Conservation (phyloP, 1,140 invertebrate genomes). For the Aphelinus certus region DNA sequence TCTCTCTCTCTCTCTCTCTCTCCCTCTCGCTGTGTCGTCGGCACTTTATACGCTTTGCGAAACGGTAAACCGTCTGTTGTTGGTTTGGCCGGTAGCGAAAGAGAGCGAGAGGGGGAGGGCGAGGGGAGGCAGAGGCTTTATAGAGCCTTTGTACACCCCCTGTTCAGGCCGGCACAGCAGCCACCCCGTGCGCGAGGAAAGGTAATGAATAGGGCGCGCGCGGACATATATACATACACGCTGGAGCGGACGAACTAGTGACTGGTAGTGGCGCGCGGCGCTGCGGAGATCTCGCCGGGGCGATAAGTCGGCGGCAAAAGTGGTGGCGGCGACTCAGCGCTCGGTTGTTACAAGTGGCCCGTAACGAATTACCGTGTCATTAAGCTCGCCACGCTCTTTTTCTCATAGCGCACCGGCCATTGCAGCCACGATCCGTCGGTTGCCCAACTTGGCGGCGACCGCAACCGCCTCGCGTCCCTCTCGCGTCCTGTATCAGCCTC, state of each 20-base stretch:
- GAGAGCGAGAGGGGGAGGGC: constrained; percentile 45
- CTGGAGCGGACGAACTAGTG: neutral
- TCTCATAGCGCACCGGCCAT: constrained; percentile 6
- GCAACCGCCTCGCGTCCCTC: too few species aligned
- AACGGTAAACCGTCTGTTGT: constrained; percentile 9
- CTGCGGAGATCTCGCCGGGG: constrained; percentile 15
- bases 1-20: neutral
- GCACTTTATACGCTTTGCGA: constrained; percentile 16
- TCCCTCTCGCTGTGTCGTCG: neutral
- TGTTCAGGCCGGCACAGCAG: too few species aligned
- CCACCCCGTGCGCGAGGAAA: constrained; percentile 44
- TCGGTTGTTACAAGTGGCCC: constrained; percentile 50
- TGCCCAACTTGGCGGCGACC: too few species aligned
- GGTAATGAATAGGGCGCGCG: constrained; percentile 61
- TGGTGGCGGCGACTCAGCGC: constrained; percentile 7
- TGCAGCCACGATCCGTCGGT: too few species aligned
- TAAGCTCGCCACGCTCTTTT: constrained; percentile 44
- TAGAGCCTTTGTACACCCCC: constrained; percentile 5
- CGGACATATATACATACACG: neutral
- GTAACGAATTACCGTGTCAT: constrained; percentile 55
- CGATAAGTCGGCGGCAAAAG: constrained; percentile 1
- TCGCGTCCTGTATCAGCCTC: too few species aligned
- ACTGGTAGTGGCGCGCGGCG: too few species aligned
- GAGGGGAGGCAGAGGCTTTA: constrained; percentile 55
- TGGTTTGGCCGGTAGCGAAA: constrained; percentile 52